phyloP scores from a whole-genome alignment of 2,888 invertebrate genomes.

The Drosophila prostipennis region DNA sequence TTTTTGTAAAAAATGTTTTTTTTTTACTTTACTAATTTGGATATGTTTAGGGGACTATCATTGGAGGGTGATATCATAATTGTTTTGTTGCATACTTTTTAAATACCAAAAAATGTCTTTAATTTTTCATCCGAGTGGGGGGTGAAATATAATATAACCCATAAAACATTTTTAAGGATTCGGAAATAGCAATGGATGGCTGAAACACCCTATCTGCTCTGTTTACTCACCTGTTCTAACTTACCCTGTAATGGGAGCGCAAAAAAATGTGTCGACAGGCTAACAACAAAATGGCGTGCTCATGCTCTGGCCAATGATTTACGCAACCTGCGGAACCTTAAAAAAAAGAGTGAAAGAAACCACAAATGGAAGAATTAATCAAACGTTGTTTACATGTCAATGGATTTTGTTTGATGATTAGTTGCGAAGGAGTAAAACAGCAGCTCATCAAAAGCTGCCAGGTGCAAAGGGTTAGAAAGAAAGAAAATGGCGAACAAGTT shows the following conservation, averaged over 20 bases:
- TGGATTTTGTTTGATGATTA: slow-evolving; percentile 66
- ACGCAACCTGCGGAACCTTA: background rate
- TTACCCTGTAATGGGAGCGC: no score
- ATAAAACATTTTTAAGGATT: no score
- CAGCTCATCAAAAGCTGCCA: slow-evolving; percentile 59
- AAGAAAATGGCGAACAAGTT: slow-evolving; percentile 5
- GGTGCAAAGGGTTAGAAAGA: slow-evolving; percentile 30
- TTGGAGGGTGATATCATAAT: no score
- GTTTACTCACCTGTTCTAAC: slow-evolving; percentile 1
- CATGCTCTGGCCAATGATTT: slow-evolving; percentile 36
- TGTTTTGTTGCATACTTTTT: no score
- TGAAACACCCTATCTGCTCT: background rate
- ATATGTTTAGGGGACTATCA: no score
- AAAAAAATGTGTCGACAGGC: slow-evolving; percentile 37
- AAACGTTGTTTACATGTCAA: slow-evolving; percentile 69
- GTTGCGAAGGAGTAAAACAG: slow-evolving; percentile 50
- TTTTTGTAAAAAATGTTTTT: no score
- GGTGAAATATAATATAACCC: no score
- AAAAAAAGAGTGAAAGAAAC: slow-evolving; percentile 1
- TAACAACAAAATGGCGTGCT: slow-evolving; percentile 74
- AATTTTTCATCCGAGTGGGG: no score
- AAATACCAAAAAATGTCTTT: no score
- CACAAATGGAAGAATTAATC: slow-evolving; percentile 34
- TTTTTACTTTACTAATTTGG: no score
- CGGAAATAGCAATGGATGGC: no score